Evolutionary conservation across 2,888 invertebrate genomes (phyloP).

Genomic region (Selenia dentaria): DNA sequence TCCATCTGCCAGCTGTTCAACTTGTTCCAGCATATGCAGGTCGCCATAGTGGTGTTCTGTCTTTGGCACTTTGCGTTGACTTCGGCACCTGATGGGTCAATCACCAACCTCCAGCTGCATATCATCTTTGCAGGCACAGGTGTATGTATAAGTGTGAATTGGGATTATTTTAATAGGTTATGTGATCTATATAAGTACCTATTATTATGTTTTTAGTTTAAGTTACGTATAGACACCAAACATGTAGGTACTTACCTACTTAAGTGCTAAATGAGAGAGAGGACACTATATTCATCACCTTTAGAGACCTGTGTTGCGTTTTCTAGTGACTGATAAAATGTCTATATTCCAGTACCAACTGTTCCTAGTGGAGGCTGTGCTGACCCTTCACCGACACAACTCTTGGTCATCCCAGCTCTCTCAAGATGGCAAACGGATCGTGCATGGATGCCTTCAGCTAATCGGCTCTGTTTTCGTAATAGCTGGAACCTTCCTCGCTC

Average conservation of each 20-base stretch:
- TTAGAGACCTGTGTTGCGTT: no score
- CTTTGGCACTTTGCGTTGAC: constrained; percentile 75
- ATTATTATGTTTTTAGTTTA: no score
- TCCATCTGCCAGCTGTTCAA: constrained; percentile 75
- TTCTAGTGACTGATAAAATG: no score
- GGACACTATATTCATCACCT: no score
- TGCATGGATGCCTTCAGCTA: constrained; percentile 82
- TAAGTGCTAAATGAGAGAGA: no score
- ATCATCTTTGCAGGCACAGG: constrained; percentile 79
- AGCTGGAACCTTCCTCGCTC: constrained; percentile 74
- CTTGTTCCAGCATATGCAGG: constrained; percentile 73
- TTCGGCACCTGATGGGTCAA: constrained; percentile 63
- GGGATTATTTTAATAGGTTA: no score
- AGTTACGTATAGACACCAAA: no score
- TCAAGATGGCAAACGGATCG: constrained; percentile 64
- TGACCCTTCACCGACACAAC: constrained; percentile 76
- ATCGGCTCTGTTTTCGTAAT: constrained; percentile 77
- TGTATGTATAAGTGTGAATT: constrained; percentile 54
- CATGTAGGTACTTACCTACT: no score
- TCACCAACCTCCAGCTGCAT: constrained; percentile 74
- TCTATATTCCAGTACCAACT: constrained; percentile 69
- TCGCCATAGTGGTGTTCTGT: constrained; percentile 74
- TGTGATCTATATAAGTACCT: no score
- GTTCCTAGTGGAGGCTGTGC: constrained; percentile 76
- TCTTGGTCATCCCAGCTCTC: constrained; percentile 76